These are phyloP conservation scores for Drosophila virilis DNA, from an alignment of 1,140 invertebrate genomes.

Conservation along the genomic window DNA sequence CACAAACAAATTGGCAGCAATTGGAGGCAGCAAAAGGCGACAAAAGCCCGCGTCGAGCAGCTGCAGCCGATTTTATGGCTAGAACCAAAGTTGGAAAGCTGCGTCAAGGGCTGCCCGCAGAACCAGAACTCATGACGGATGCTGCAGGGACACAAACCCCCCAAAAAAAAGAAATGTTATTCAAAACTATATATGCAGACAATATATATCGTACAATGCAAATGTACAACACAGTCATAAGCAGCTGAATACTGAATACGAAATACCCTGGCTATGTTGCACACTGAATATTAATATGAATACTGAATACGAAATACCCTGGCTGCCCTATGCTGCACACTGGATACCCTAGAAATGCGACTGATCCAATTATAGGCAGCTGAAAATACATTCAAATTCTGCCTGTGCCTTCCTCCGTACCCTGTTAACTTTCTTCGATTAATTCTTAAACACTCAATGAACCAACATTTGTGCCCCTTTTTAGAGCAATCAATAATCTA, in stretches of 20 bases:
- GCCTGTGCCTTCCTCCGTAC: too few species aligned
- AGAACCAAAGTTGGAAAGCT: background rate
- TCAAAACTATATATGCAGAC: slow-evolving; percentile 27
- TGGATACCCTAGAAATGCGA: too few species aligned
- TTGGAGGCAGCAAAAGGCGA: slow-evolving; percentile 73
- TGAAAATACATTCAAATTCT: too few species aligned
- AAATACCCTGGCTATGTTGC: slow-evolving; percentile 8
- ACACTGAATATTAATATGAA: background rate
- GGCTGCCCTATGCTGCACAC: too few species aligned
- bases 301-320: background rate
- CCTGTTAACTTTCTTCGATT: too few species aligned
- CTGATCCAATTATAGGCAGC: background rate
- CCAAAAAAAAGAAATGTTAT: slow-evolving; percentile 9
- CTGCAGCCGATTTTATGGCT: slow-evolving; percentile 41
- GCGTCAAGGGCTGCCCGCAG: background rate
- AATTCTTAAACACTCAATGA: too few species aligned
- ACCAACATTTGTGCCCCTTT: too few species aligned
- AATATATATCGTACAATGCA: slow-evolving; percentile 20
- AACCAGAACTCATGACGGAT: slow-evolving; percentile 12
- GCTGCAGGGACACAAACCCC: slow-evolving; percentile 1
- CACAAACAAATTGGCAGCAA: slow-evolving; percentile 80
- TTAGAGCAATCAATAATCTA: background rate
- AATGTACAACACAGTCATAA: slow-evolving; percentile 7
- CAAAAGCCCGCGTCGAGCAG: slow-evolving; percentile 58
- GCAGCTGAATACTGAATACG: slow-evolving; percentile 1